Conservation (phyloP, 2,113 vertebrate species). For the Carlito syrichta region DNA sequence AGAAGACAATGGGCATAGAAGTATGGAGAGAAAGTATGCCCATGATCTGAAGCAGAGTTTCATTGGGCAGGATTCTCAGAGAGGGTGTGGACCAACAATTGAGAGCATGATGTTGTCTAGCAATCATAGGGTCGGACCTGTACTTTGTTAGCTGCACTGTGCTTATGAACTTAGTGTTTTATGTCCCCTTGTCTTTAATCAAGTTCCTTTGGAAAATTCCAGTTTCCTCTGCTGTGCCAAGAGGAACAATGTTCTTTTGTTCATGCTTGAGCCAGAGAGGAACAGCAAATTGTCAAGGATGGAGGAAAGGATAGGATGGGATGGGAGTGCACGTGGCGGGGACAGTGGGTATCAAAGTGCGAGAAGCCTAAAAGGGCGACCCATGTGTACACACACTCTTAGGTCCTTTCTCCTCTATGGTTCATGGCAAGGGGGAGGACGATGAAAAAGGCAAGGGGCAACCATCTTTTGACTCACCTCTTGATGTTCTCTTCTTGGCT, state of each 20-base stretch:
- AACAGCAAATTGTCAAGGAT: no score
- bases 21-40: not conserved
- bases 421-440: not conserved
- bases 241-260: conserved; percentile 57
- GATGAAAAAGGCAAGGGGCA: not conserved
- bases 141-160: not conserved
- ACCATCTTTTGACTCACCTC: not conserved
- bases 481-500: not conserved
- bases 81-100: not conserved
- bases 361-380: not conserved
- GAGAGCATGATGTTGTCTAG: not conserved
- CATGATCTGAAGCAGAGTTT: not conserved
- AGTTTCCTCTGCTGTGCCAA: conserved; percentile 31
- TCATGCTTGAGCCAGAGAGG: not conserved
- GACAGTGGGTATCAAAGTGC: not conserved
- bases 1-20: not conserved
- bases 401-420: not conserved
- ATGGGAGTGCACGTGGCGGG: not conserved
- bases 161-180: not conserved
- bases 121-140: not conserved
- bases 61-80: not conserved
- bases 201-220: conserved; percentile 57
- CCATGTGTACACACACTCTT: not conserved
- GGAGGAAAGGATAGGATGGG: not conserved
- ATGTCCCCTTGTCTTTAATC: not conserved